Evolutionary conservation across 1,140 invertebrate species (phyloP).

Genomic region (Diplogasteroides magnus): DNA sequence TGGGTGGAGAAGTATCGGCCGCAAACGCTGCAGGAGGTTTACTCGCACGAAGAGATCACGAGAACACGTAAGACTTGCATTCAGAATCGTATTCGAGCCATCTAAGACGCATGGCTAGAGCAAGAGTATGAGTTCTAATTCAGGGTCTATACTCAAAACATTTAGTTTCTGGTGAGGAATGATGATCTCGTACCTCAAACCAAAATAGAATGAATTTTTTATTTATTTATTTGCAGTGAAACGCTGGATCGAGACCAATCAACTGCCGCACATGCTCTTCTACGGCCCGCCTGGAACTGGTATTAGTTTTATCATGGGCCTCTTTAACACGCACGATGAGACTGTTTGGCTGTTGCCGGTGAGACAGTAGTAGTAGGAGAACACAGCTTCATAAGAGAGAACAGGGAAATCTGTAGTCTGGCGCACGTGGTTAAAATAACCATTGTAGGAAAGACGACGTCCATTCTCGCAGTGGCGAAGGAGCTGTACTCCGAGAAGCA

Average conservation of each 20-base stretch:
- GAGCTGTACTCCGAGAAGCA: conserved; percentile 71
- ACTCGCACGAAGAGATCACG: conserved; percentile 94
- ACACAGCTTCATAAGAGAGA: too few species aligned
- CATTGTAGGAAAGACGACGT: conserved; percentile 87
- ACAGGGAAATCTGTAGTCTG: too few species aligned
- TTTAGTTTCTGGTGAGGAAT: too few species aligned
- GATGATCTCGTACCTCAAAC: too few species aligned
- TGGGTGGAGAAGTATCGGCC: conserved; percentile 98
- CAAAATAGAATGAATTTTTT: background rate
- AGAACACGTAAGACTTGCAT: conserved; percentile 70
- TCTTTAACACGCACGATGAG: too few species aligned
- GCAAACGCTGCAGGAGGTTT: conserved; percentile 78
- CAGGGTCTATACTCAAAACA: too few species aligned
- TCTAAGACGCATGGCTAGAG: too few species aligned
- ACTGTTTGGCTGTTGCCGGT: too few species aligned
- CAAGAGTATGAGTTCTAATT: too few species aligned
- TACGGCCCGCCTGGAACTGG: conserved; percentile 94
- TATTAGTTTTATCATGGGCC: too few species aligned
- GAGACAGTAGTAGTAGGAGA: too few species aligned
- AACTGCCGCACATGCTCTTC: conserved; percentile 89
- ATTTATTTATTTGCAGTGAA: conserved; percentile 67
- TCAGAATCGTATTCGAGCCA: background rate
- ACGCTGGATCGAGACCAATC: conserved; percentile 83
- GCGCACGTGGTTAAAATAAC: too few species aligned
- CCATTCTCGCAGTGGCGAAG: conserved; percentile 89